A percentile compares a stretch with the other conserved stretches of the same genome.
Evolutionary conservation across 2,113 vertebrate genomes (phyloP).

Genomic region (Pao palembangensis): DNA sequence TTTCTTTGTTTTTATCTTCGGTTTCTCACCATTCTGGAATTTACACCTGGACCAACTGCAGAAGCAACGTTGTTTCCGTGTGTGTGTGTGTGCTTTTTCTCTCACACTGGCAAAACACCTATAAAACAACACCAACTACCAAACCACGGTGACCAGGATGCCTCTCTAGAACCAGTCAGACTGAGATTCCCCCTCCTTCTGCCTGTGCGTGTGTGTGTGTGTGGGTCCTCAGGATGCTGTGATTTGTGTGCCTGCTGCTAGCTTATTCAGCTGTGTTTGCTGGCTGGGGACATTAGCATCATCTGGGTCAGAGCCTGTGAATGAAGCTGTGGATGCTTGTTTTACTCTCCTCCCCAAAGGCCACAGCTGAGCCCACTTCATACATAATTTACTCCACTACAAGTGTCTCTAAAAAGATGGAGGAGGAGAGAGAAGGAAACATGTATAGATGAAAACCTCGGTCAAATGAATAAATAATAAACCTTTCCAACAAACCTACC

Average conservation of each 20-base stretch:
- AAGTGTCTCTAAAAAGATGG: conserved; percentile 46
- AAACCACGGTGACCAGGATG: conserved; percentile 51
- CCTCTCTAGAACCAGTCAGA: conserved; percentile 46
- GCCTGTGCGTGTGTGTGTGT: conserved; percentile 1
- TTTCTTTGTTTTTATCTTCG: neutral
- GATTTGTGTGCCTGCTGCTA: no score
- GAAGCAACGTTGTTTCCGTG: conserved; percentile 46
- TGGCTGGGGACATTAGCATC: conserved; percentile 49
- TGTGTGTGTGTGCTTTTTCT: conserved; percentile 22
- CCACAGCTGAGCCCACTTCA: conserved; percentile 54
- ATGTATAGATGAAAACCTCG: neutral
- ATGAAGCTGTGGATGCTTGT: conserved; percentile 63
- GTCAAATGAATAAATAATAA: no score
- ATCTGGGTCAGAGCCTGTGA: conserved; percentile 65
- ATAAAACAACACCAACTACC: no score
- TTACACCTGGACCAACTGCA: conserved; percentile 21
- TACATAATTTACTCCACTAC: conserved; percentile 66
- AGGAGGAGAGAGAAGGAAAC: conserved; percentile 7
- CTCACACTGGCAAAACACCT: no score
- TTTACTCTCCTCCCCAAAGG: conserved; percentile 59
- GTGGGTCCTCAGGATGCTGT: no score
- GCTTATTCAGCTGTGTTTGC: conserved; percentile 49
- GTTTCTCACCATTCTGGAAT: neutral
- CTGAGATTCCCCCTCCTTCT: neutral
- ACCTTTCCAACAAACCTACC: no score